A percentile compares a stretch with the other conserved stretches of the same genome.
These are phyloP conservation scores for Ceratitis capitata DNA, from an alignment of 1,140 invertebrate species.

Conservation along the genomic window DNA sequence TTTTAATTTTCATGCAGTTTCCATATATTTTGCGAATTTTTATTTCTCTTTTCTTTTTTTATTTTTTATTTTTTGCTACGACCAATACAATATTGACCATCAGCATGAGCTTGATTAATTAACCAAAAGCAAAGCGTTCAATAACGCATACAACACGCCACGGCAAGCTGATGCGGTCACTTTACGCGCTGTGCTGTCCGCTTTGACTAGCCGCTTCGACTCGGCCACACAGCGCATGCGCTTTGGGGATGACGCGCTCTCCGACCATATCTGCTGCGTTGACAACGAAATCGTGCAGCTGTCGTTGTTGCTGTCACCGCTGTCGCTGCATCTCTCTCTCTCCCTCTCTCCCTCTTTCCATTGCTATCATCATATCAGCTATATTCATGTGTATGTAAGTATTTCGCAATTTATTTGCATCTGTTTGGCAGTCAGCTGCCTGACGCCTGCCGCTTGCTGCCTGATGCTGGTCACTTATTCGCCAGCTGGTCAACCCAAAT, in stretches of 20 bases:
- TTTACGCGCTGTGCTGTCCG: conserved; percentile 39
- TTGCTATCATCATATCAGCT: neutral
- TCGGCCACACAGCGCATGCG: neutral
- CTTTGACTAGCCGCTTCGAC: neutral
- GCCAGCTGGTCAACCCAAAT: neutral
- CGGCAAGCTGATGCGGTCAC: conserved; percentile 45
- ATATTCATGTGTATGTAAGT: too few species aligned
- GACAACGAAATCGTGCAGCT: conserved; percentile 24
- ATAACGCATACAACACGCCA: conserved; percentile 35
- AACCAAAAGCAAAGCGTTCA: conserved; percentile 1
- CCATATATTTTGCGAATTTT: neutral
- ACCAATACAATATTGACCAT: neutral
- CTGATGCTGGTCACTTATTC: too few species aligned
- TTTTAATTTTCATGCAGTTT: neutral
- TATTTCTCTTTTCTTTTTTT: neutral
- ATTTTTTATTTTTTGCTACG: neutral
- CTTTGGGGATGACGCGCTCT: neutral
- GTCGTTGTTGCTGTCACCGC: neutral
- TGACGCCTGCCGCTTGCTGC: neutral
- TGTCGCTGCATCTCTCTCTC: conserved; percentile 13
- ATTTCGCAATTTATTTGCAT: conserved; percentile 1
- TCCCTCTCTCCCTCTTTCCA: conserved; percentile 40
- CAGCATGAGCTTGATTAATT: neutral
- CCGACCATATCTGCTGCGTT: neutral
- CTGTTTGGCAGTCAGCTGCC: neutral